A percentile compares a stretch with the other conserved stretches of the same genome.
Evolutionary conservation across 1,140 invertebrate species (phyloP).

Genomic region (Meloidogyne floridensis): DNA sequence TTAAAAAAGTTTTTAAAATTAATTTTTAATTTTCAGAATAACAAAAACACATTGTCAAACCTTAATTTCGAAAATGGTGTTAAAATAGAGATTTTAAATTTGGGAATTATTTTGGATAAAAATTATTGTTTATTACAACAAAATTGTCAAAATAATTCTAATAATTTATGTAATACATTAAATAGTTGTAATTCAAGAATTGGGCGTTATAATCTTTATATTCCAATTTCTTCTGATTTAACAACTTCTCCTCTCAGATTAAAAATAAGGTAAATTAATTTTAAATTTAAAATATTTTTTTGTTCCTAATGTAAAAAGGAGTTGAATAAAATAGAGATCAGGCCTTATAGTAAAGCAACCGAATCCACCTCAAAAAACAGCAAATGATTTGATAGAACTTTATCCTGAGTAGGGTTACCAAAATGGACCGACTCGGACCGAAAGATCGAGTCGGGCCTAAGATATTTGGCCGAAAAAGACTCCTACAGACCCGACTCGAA

Average conservation of each 20-base stretch:
- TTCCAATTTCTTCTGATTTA: slow-evolving; percentile 59
- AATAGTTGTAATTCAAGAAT: slow-evolving; percentile 48
- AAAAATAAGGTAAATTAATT: slow-evolving; percentile 46
- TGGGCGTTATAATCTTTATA: slow-evolving; percentile 60
- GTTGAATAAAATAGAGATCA: too few relatives aligned
- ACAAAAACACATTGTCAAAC: neutral
- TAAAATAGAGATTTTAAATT: slow-evolving; percentile 40
- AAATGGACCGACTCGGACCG: too few relatives aligned
- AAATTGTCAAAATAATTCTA: neutral
- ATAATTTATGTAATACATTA: neutral
- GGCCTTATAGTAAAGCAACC: too few relatives aligned
- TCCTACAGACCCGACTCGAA: too few relatives aligned
- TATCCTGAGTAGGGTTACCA: too few relatives aligned
- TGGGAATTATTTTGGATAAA: slow-evolving; percentile 59
- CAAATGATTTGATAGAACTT: too few relatives aligned
- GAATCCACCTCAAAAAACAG: too few relatives aligned
- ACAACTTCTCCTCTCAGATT: slow-evolving; percentile 55
- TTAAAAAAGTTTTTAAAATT: neutral
- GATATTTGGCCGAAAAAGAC: too few relatives aligned
- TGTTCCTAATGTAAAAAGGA: too few relatives aligned
- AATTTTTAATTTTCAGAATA: neutral
- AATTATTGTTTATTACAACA: slow-evolving; percentile 55
- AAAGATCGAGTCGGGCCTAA: too few relatives aligned
- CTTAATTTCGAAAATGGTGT: slow-evolving; percentile 32
- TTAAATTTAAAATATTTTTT: neutral